Evolutionary conservation across 2,113 vertebrate genomes (phyloP).

Genomic region (Ceratotherium simum): DNA sequence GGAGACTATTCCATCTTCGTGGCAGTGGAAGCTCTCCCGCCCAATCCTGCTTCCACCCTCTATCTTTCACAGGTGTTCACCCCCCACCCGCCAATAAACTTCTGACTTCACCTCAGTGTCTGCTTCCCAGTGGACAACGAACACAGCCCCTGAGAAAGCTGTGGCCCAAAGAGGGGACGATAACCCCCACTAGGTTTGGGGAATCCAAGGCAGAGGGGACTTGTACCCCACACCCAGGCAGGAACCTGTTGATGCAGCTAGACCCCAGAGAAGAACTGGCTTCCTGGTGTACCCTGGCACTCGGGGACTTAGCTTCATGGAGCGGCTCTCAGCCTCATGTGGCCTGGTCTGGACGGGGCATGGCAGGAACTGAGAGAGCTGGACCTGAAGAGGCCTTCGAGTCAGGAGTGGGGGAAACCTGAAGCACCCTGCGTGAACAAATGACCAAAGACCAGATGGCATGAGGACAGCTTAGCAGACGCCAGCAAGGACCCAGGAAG

Average conservation of each 20-base stretch:
- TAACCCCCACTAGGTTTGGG: accelerated
- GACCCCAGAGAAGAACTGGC: neutral
- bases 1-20: neutral
- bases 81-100: neutral
- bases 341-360: neutral
- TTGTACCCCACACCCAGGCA: neutral
- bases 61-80: neutral
- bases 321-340: neutral
- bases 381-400: neutral
- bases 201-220: neutral
- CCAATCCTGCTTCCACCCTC: neutral
- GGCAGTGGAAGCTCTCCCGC: neutral
- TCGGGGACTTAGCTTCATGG: neutral
- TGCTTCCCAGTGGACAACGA: neutral
- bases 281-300: neutral
- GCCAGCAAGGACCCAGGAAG: neutral
- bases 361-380: neutral
- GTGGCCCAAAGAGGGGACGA: neutral
- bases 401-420: neutral
- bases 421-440: neutral
- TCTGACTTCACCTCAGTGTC: neutral
- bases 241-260: neutral
- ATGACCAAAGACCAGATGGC: neutral
- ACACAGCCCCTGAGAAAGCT: neutral
- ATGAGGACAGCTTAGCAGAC: neutral